phyloP scores from a whole-genome alignment of 2,888 invertebrate genomes.

The Epinotia ramella region DNA sequence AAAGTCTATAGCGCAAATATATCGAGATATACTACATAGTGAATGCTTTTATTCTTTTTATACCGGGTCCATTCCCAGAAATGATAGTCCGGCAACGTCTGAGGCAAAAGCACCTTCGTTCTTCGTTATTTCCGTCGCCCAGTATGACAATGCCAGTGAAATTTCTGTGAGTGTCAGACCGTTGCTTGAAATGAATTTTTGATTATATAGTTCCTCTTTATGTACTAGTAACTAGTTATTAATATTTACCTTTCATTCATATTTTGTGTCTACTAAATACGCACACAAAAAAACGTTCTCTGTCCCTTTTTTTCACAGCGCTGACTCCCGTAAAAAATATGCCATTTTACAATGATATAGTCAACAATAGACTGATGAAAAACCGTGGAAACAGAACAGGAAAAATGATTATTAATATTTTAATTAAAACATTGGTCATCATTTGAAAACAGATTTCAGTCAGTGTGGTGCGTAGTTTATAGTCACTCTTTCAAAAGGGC shows the following conservation, averaged over 20 bases:
- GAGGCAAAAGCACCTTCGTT: slow-evolving; percentile 3
- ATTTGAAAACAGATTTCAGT: background rate
- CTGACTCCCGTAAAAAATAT: too few relatives aligned
- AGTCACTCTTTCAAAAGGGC: background rate
- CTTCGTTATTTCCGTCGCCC: slow-evolving; percentile 8
- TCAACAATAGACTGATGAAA: background rate
- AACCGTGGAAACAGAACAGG: background rate
- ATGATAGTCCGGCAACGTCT: slow-evolving; percentile 3
- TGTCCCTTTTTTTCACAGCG: background rate
- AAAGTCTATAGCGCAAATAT: too few relatives aligned
- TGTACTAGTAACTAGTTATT: too few relatives aligned
- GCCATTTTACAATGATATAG: background rate
- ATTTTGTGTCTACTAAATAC: background rate
- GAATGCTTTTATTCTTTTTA: background rate
- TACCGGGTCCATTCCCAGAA: slow-evolving; percentile 13
- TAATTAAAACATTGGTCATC: background rate
- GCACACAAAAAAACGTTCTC: background rate
- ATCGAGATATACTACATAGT: background rate
- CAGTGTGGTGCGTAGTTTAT: background rate
- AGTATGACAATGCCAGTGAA: background rate
- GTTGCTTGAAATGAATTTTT: slow-evolving; percentile 1
- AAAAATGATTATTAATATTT: background rate
- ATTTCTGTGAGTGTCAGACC: slow-evolving; percentile 17
- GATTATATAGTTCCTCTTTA: slow-evolving; percentile 23
- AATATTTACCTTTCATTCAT: background rate